Evolutionary conservation across 2,113 vertebrate species (phyloP).

Genomic region (Pedionomus torquatus): DNA sequence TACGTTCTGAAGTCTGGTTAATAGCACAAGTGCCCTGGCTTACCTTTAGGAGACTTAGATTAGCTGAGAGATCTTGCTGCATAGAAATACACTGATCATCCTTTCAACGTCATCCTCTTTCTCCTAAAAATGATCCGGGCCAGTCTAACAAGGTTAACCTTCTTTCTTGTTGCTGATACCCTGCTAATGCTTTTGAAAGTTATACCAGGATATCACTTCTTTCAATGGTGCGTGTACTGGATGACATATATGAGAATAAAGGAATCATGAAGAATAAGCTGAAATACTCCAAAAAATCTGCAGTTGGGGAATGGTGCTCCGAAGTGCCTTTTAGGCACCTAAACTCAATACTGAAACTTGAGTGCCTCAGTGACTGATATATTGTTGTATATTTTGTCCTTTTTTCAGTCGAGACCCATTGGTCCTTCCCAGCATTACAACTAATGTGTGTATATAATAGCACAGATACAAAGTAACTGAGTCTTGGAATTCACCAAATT

Average conservation of each 20-base stretch:
- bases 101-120: neutral
- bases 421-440: neutral
- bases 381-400: neutral
- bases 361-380: neutral
- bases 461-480: neutral
- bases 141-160: neutral
- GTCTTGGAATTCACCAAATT: neutral
- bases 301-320: neutral
- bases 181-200: neutral
- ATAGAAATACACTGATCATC: neutral
- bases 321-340: neutral
- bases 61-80: neutral
- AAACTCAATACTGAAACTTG: neutral
- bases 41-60: constrained; percentile 4
- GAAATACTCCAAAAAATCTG: neutral
- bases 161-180: neutral
- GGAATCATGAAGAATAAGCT: neutral
- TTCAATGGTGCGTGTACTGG: neutral
- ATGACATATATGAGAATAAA: neutral
- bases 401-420: neutral
- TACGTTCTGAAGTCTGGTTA: neutral
- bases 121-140: neutral
- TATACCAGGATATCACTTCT: neutral
- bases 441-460: neutral
- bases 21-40: neutral